Conservation (phyloP, 2,113 vertebrate species). For the Noctilio leporinus region DNA sequence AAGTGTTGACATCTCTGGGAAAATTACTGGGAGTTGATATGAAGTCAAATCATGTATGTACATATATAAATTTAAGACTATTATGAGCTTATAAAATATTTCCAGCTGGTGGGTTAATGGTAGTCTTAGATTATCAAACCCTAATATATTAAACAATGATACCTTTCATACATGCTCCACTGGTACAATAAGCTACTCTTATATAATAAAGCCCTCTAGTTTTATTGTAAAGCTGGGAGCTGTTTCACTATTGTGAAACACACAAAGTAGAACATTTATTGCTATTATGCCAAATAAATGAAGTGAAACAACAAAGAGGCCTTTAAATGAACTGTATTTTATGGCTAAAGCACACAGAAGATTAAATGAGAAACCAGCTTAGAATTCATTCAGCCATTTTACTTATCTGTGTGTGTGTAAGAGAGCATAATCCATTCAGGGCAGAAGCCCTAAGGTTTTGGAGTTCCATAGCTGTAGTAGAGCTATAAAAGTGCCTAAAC, state of each 20-base stretch:
- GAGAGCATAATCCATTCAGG: background rate
- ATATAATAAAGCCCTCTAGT: constrained; percentile 54
- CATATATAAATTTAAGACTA: background rate
- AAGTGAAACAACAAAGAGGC: constrained; percentile 71
- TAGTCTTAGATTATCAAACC: constrained; percentile 38
- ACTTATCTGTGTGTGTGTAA: background rate
- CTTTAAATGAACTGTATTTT: constrained; percentile 72
- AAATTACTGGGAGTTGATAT: background rate
- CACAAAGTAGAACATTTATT: constrained; percentile 70
- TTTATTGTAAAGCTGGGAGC: constrained; percentile 69
- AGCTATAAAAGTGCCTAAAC: background rate
- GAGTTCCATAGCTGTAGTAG: background rate
- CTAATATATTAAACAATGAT: constrained; percentile 64
- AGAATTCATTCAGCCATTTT: constrained; percentile 41
- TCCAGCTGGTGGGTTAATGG: constrained; percentile 33
- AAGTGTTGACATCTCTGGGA: background rate
- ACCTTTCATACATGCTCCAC: constrained; percentile 44
- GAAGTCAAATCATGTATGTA: background rate
- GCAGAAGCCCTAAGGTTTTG: background rate
- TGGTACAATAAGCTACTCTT: constrained; percentile 50
- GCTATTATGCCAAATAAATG: constrained; percentile 75
- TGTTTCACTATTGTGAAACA: constrained; percentile 63
- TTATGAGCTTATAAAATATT: constrained; percentile 29
- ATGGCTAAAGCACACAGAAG: constrained; percentile 54
- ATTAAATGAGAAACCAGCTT: constrained; percentile 69